Base-by-base conservation (phyloP, 2,113 vertebrate genomes). In the Sinocyclocheilus grahami region DNA sequence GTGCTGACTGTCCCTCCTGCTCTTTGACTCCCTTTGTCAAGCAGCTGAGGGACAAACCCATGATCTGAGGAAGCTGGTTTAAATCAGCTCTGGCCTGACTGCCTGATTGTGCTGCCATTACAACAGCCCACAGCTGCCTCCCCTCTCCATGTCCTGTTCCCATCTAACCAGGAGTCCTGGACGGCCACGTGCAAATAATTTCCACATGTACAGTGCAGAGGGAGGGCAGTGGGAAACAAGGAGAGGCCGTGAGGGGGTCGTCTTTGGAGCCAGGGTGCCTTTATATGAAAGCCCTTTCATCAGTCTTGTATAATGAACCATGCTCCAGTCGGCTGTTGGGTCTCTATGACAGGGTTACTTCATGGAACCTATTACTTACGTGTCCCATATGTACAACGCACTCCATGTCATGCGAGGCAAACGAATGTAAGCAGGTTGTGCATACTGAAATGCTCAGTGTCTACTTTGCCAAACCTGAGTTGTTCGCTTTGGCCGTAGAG, bases 201-300 rank as follows among this genome's bases (percentile, higher is more conserved):
- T 92, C 91, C 92, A 92, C 86, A 87, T 95, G 93, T 91, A 87
- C 55, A 83, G 67, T 71, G 48, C 20, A 33, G 53, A n/a, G 82
- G 75, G 30, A 37, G 65, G 9, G 80, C 10, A 83, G n/a, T 71
- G 39, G 18, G 42, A 48, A 46, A 39, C 46, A 71, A 55, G 51
- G 24, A 82, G 39, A 86, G 62, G 51, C 77, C 16, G n/a, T 22
- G 14, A 39, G 75, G 74, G 24, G 86, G 82, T 88, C 77, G 83
- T 88, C 48, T 22, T 27, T 79, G 79, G 75, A 81, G 62, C 86
- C 46, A 48, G 51, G 67, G 83, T 55, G 67, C 74, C 55, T 89
- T 92, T 86, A 88, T 86, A 88, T 91, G 90, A 89, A 92, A 86
- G 84, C 84, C 71, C 81, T 90, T 91, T 94, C 90, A 93, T 92